phyloP scores from a whole-genome alignment of 2,113 vertebrate species.

The Camelus bactrianus region DNA sequence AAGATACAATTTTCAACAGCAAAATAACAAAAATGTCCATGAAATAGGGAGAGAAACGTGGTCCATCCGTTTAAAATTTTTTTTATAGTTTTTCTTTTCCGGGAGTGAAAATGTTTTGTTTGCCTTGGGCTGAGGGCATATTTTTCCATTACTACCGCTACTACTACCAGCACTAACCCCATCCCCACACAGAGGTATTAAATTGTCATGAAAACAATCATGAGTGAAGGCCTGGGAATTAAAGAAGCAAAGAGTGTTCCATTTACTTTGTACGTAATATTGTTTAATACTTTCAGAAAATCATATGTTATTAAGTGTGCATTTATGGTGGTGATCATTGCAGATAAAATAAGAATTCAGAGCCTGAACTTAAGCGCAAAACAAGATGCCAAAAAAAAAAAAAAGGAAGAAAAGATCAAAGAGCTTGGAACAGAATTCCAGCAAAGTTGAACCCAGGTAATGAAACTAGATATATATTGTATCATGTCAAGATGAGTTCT shows the following conservation, averaged over 20 bases:
- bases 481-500: not conserved
- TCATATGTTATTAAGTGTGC: not conserved
- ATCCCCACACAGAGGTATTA: not conserved
- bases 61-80: not conserved
- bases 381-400: slow-evolving; percentile 87
- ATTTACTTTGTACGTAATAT: slow-evolving; percentile 63
- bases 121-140: not conserved
- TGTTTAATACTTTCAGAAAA: slow-evolving; percentile 73
- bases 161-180: not conserved
- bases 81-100: not conserved
- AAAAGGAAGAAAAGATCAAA: slow-evolving; percentile 94
- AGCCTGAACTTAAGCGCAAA: slow-evolving; percentile 92
- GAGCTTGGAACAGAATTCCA: slow-evolving; percentile 92
- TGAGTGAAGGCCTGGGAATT: not conserved
- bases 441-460: slow-evolving; percentile 91
- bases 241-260: not conserved
- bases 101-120: not conserved
- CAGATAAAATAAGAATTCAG: slow-evolving; percentile 97
- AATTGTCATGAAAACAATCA: not conserved
- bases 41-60: not conserved
- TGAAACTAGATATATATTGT: slow-evolving; percentile 59
- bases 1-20: not conserved
- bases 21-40: not conserved
- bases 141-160: not conserved
- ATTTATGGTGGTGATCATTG: slow-evolving; percentile 72